Conservation (phyloP, 2,113 vertebrate species). For the Redunca redunca region DNA sequence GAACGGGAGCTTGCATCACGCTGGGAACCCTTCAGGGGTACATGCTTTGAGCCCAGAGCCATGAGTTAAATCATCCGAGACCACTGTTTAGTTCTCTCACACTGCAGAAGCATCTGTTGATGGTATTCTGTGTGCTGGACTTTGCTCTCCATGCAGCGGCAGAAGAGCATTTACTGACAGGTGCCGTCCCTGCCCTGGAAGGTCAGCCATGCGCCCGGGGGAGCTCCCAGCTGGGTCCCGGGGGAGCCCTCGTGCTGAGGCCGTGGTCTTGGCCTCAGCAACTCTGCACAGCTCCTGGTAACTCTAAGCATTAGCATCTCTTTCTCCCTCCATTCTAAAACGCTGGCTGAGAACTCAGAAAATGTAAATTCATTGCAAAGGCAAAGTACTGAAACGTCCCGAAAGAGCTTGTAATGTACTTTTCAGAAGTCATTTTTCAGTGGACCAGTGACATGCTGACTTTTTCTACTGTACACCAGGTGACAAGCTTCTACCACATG, state of each 20-base stretch:
- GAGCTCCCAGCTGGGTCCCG: neutral
- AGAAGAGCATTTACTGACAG: neutral
- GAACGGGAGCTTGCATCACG: neutral
- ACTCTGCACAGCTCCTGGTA: neutral
- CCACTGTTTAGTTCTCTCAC: neutral
- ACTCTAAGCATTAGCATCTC: neutral
- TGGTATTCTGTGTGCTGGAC: neutral
- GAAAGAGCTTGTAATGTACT: neutral
- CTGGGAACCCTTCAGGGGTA: neutral
- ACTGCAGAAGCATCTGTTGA: neutral
- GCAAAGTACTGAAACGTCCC: neutral
- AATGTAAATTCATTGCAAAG: neutral
- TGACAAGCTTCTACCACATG: neutral
- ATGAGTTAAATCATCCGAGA: neutral
- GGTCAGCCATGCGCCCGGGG: neutral
- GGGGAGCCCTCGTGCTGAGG: neutral
- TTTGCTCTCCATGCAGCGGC: neutral
- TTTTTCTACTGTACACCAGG: neutral
- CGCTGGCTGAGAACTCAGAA: neutral
- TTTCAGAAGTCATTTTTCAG: conserved; percentile 33
- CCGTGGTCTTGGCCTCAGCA: neutral
- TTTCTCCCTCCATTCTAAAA: neutral
- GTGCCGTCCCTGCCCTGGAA: neutral
- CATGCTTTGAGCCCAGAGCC: neutral
- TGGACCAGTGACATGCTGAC: neutral